phyloP scores from a whole-genome alignment of 2,797 vertebrate species.

The Apogon hyalosoma region DNA sequence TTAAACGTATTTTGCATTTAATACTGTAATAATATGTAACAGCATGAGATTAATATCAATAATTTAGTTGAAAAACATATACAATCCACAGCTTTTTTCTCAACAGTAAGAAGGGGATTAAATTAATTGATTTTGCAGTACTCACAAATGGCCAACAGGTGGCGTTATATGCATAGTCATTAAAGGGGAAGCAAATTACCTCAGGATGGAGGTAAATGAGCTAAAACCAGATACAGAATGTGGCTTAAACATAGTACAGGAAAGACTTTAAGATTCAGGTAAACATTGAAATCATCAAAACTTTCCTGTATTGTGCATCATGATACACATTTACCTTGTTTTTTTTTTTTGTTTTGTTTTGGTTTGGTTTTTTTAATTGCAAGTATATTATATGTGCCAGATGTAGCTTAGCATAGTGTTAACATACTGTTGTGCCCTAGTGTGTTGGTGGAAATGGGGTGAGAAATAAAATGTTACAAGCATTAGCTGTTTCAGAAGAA shows the following conservation, averaged over 20 bases:
- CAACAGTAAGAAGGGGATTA: too few species aligned
- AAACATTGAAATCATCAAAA: background rate
- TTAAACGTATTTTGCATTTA: too few species aligned
- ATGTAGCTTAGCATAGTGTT: background rate
- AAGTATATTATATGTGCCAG: background rate
- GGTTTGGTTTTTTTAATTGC: background rate
- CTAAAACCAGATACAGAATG: background rate
- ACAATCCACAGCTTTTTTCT: too few species aligned
- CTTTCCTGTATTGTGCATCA: background rate
- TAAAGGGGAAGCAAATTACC: background rate
- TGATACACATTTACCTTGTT: background rate
- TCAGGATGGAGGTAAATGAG: background rate
- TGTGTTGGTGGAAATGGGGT: too few species aligned
- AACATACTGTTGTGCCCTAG: background rate
- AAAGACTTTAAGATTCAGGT: too few species aligned
- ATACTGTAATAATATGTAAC: too few species aligned
- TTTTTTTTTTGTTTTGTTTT: too few species aligned
- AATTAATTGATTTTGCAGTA: background rate
- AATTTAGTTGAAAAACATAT: too few species aligned
- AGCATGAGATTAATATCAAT: too few species aligned
- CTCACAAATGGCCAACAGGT: background rate
- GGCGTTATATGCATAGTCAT: background rate
- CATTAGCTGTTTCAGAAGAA: too few species aligned
- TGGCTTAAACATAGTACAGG: too few species aligned
- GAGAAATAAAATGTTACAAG: too few species aligned